Base-by-base conservation (phyloP, 2,888 invertebrate genomes). In the Podotricha telesiphe region DNA sequence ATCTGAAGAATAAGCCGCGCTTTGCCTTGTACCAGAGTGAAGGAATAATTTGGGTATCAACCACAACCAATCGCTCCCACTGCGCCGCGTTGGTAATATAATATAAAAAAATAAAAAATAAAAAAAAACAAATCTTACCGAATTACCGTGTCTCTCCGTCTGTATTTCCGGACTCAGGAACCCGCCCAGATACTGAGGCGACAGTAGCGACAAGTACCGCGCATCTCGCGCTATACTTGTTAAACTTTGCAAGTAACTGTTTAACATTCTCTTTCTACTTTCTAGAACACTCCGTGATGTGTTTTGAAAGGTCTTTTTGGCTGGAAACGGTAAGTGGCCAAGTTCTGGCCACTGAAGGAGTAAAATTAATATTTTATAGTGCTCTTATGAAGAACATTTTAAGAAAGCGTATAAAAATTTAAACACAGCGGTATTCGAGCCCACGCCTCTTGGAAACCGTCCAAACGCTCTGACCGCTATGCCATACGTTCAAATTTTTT, bases 231-330 rank as follows among this genome's bases (percentile, higher is more conserved):
- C 81, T 11, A 91, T 78, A 56, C 80, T 86, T 0, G 88, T 86
- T 34, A 98, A 83, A 65, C 95, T 95, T 79, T 95, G 94, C 75
- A 99, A 91, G 88, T 98, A 99, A 71, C 94, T 94, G 80, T 98
- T 97, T 48, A 98, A 82, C 94, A 96, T 95, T 51, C 94, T 91
- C 94, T 97, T 97, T 19, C 99, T 94, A 78, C 95, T 96, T 84
- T 99, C 98, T 66, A 99, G 88, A 28, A 99, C 96, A 1, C 95
- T 89, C 11, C 96, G 91, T 68, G 98, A 98, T 84, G 98, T 97
- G 82, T 98, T 99, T 82, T 98, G 98, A 86, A 99, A 97, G 58
- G 98, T 96, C 84, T 98, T 98, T 88, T 99, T 99, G 0, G 96
- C 97, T 0, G 99, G 99, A 82, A 98, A 97, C 28, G 95, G 94